Percentiles rank a stretch among this genome's conserved stretches.
Evolutionary conservation across 2,888 invertebrate species (phyloP).

Genomic region (Euplagia quadripunctaria): DNA sequence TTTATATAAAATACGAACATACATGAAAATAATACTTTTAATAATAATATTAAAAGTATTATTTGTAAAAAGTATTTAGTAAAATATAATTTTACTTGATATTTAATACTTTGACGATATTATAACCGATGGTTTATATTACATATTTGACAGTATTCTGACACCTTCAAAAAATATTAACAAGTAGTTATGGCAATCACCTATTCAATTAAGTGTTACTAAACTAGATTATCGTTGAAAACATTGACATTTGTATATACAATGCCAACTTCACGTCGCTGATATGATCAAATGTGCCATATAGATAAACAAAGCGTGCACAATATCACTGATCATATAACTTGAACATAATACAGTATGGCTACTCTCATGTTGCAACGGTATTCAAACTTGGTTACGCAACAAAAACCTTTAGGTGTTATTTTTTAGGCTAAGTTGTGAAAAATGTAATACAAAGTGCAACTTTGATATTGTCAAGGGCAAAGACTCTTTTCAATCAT

Average conservation of each 20-base stretch:
- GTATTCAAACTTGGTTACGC: not conserved
- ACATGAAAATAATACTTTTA: not conserved
- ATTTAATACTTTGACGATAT: not conserved
- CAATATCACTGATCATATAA: conserved; percentile 24
- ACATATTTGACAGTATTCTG: not conserved
- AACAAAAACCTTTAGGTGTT: not conserved
- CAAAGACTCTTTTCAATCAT: too few relatives aligned
- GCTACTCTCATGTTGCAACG: conserved; percentile 3
- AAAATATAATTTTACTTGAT: too few relatives aligned
- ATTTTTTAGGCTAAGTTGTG: too few relatives aligned
- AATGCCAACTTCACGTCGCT: conserved; percentile 25
- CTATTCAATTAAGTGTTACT: conserved; percentile 10
- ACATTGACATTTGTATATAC: conserved; percentile 44
- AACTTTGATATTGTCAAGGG: too few relatives aligned
- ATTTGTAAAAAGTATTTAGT: too few relatives aligned
- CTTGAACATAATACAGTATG: conserved; percentile 1
- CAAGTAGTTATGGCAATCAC: not conserved
- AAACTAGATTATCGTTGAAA: conserved; percentile 30
- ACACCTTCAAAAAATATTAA: not conserved
- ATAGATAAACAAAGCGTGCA: conserved; percentile 39
- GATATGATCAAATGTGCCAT: conserved; percentile 46
- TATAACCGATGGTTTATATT: not conserved
- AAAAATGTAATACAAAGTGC: too few relatives aligned
- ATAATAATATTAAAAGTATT: too few relatives aligned
- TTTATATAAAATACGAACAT: conserved; percentile 66